Percentiles rank a stretch among this genome's conserved stretches.
Evolutionary conservation across 2,113 vertebrate genomes (phyloP).

Genomic region (Indri indri): DNA sequence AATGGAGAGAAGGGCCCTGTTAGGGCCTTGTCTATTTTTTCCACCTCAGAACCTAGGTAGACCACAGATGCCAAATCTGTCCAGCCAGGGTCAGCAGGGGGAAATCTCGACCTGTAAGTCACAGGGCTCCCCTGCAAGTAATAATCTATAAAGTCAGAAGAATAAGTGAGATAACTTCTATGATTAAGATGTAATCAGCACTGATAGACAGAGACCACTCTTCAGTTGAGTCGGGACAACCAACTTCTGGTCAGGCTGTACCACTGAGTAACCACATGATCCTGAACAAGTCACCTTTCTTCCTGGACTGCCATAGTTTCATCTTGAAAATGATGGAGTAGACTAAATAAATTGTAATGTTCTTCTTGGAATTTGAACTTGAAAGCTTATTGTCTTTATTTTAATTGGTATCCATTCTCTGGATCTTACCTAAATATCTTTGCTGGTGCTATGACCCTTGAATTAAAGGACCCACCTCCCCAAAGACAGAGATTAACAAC

Average conservation of each 20-base stretch:
- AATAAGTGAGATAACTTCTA: not conserved
- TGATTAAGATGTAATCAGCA: not conserved
- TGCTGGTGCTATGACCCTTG: not conserved
- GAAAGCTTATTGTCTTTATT: not conserved
- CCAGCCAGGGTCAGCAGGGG: not conserved
- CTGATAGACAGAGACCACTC: not conserved
- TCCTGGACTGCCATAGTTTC: not conserved
- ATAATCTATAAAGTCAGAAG: not conserved
- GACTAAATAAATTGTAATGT: not conserved
- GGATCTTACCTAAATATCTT: not conserved
- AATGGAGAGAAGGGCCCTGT: not conserved
- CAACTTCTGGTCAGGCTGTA: not conserved
- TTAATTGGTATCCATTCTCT: not conserved
- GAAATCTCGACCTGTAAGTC: not conserved
- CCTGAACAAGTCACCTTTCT: not conserved
- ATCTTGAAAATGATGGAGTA: not conserved
- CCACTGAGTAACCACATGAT: not conserved
- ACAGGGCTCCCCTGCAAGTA: not conserved
- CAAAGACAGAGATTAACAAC: not conserved
- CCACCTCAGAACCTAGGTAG: fast-evolving
- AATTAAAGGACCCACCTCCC: not conserved
- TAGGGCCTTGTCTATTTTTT: not conserved
- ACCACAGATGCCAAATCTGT: not conserved
- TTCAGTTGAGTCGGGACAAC: not conserved
- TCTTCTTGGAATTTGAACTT: conserved; percentile 23